These are phyloP conservation scores for Lucilia sericata DNA, from an alignment of 1,140 invertebrate genomes.

Conservation along the genomic window DNA sequence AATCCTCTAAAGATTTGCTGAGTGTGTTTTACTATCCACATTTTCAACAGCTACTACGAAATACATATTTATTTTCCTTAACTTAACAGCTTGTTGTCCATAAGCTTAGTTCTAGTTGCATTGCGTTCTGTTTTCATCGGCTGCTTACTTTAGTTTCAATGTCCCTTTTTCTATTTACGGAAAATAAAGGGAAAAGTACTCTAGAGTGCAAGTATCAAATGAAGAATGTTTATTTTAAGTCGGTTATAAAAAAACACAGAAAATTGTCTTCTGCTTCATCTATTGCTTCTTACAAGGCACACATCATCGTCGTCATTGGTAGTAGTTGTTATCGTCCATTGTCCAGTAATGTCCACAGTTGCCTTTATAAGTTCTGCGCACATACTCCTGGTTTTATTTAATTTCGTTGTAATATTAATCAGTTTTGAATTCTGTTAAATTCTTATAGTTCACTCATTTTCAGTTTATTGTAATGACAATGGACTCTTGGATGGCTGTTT, in stretches of 20 bases:
- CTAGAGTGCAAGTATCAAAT: background rate
- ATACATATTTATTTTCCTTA: no score
- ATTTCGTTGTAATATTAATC: slow-evolving; percentile 31
- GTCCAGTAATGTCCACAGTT: background rate
- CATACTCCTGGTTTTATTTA: background rate
- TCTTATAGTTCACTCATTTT: slow-evolving; percentile 42
- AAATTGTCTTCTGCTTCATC: no score
- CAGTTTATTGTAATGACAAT: slow-evolving; percentile 42
- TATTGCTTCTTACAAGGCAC: no score
- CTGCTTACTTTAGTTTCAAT: background rate
- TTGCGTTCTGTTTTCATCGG: no score
- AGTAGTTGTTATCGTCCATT: background rate
- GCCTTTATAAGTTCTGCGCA: background rate
- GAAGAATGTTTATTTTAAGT: background rate
- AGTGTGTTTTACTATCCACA: no score
- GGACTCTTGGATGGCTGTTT: slow-evolving; percentile 31
- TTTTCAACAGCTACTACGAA: no score
- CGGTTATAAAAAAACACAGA: no score
- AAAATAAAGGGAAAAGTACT: background rate
- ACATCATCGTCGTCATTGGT: no score
- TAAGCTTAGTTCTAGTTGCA: no score
- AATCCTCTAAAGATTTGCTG: no score
- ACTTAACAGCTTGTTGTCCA: no score
- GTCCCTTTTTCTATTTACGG: background rate
- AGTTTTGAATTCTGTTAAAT: slow-evolving; percentile 36